Percentiles rank a stretch among this genome's conserved stretches.
These are phyloP conservation scores for Drosophila putrida DNA, from an alignment of 2,888 invertebrate species.

Conservation along the genomic window DNA sequence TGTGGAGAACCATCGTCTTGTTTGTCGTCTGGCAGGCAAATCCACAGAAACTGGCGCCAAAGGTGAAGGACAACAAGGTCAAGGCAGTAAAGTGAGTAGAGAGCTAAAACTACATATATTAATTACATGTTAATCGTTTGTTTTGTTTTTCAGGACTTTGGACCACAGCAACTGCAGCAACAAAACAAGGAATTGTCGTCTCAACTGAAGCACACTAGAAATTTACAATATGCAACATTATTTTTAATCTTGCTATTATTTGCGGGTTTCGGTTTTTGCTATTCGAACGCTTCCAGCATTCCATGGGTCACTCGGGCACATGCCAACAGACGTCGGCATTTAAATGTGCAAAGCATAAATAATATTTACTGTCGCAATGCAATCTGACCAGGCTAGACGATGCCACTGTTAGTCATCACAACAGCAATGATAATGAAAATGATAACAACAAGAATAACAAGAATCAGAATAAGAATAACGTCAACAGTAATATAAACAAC, in stretches of 20 bases:
- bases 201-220: conserved; percentile 86
- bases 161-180: conserved; percentile 82
- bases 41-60: conserved; percentile 25
- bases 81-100: conserved; percentile 9
- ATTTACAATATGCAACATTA: conserved; percentile 86
- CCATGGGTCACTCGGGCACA: neutral
- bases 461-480: conserved; percentile 12
- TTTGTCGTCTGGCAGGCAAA: conserved; percentile 86
- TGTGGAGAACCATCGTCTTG: conserved; percentile 90
- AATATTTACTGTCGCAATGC: conserved; percentile 83
- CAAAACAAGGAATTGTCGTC: conserved; percentile 84
- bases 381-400: conserved; percentile 80
- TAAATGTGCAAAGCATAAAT: conserved; percentile 63
- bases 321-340: conserved; percentile 32
- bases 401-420: conserved; percentile 55
- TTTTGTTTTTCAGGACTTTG: conserved; percentile 7
- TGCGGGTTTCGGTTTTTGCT: conserved; percentile 85
- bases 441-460: conserved; percentile 34
- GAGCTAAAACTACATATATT: neutral
- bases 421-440: conserved; percentile 8
- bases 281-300: conserved; percentile 78
- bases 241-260: conserved; percentile 85
- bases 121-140: neutral
- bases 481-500: conserved; percentile 33
- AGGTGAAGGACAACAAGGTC: neutral